Base-by-base conservation (phyloP, 1,140 invertebrate genomes). In the Coptotermes formosanus region DNA sequence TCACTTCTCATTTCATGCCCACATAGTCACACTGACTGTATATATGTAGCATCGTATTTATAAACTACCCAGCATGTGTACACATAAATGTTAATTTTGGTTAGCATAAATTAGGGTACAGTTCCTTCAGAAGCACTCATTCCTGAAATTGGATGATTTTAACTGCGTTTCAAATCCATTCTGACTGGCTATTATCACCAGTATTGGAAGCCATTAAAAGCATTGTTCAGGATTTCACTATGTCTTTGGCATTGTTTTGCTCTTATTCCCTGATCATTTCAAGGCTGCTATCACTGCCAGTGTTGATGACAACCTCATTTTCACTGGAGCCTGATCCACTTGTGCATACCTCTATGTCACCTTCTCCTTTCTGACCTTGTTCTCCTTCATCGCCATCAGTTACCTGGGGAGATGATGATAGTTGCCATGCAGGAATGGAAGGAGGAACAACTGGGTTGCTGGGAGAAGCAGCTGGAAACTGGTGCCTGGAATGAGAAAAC, bases 351-450 rank as follows among this genome's bases (percentile, higher is more conserved):
- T 87, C 82, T 11, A 84, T 84, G n/a, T 84, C 83, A 30, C 44
- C 83, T n/a, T 83, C 83, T 52, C 23, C 83, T 55, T 82, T 87
- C 30, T 30, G 32, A 12, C 82, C 85, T 85, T 84, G 44, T 14
- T 32, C 81, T 38, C 91, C 91, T 87, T 92, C 91, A 86, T 91
- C 91, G 87, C 84, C 90, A 88, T 89, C 90, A 87, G 88, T 89
- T 25, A 90, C 87, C 14, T 75, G 64, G 25, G 64, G 64, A 14
- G 64, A 75, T 82, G 90, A 87, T 85, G 90, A 89, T 64, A 95
- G 91, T 89, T 96, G 95, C 95, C 95, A 96, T 19, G 94, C 92
- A 44, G 95, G 95, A 87, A 96, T 96, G 3, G 95, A 95, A 19
- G 94, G 93, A 11, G 94, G 94, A 21, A 94, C 93, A 6, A 94